Evolutionary conservation across 2,797 vertebrate genomes (phyloP).

Genomic region (Sciurus carolinensis): DNA sequence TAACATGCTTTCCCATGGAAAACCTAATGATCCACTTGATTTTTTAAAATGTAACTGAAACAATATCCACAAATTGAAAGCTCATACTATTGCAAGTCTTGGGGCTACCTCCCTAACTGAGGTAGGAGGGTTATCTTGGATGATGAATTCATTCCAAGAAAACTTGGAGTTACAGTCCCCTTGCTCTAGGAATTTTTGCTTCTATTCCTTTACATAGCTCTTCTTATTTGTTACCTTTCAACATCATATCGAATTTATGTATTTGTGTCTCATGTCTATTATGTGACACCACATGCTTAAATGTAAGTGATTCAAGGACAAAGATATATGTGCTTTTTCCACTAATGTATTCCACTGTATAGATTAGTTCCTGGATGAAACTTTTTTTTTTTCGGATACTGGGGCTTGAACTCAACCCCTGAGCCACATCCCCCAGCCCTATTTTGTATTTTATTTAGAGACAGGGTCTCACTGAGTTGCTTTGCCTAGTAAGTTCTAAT

Average conservation of each 20-base stretch:
- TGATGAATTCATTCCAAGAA: not conserved
- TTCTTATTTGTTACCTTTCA: not conserved
- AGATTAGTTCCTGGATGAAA: not conserved
- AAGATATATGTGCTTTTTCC: not conserved
- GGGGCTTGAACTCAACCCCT: no score
- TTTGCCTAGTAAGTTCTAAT: constrained; percentile 6
- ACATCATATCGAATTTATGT: not conserved
- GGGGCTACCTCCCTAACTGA: not conserved
- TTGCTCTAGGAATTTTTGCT: not conserved
- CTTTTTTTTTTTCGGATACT: not conserved
- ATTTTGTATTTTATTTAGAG: no score
- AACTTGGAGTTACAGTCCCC: not conserved
- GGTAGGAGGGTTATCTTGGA: not conserved
- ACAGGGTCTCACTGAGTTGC: no score
- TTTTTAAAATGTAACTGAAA: constrained; percentile 1
- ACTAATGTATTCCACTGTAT: not conserved
- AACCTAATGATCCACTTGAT: not conserved
- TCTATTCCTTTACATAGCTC: not conserved
- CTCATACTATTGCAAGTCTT: not conserved
- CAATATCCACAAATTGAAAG: not conserved
- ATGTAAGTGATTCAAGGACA: not conserved
- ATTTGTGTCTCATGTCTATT: not conserved
- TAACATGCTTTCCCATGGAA: not conserved
- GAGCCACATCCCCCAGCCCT: no score
- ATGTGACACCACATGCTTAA: not conserved